phyloP scores from a whole-genome alignment of 2,888 invertebrate genomes.

The Strigamia transsilvanica region DNA sequence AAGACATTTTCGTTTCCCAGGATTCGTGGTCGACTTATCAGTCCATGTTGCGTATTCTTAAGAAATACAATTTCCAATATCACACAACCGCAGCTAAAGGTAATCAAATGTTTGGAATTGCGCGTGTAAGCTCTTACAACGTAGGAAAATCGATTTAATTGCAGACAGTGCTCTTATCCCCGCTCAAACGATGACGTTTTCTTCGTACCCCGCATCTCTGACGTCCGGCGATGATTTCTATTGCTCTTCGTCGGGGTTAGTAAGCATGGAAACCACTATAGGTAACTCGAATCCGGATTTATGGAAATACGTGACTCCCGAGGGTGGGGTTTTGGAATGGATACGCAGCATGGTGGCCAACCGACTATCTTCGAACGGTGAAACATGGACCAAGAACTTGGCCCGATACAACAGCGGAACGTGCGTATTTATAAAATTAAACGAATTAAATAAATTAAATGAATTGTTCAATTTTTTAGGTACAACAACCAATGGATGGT shows the following conservation, averaged over 20 bases:
- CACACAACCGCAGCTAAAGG: constrained; percentile 67
- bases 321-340: constrained; percentile 74
- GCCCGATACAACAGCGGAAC: constrained; percentile 79
- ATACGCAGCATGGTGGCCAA: constrained; percentile 84
- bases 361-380: constrained; percentile 76
- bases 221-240: constrained; percentile 71
- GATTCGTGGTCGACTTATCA: constrained; percentile 79
- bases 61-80: constrained; percentile 82
- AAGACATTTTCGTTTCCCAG: constrained; percentile 77
- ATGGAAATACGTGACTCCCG: constrained; percentile 75
- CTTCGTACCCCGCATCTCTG: constrained; percentile 79
- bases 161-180: constrained; percentile 68
- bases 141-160: neutral
- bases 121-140: too few relatives aligned
- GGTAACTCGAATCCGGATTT: constrained; percentile 76
- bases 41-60: constrained; percentile 83
- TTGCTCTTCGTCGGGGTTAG: constrained; percentile 71
- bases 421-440: constrained; percentile 60
- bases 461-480: constrained; percentile 58
- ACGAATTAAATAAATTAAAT: neutral
- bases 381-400: constrained; percentile 77
- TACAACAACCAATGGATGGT: constrained; percentile 89
- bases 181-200: constrained; percentile 76
- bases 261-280: constrained; percentile 79
- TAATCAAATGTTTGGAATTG: constrained; percentile 37